phyloP scores from a whole-genome alignment of 2,797 vertebrate genomes.

The Dryobates pubescens region DNA sequence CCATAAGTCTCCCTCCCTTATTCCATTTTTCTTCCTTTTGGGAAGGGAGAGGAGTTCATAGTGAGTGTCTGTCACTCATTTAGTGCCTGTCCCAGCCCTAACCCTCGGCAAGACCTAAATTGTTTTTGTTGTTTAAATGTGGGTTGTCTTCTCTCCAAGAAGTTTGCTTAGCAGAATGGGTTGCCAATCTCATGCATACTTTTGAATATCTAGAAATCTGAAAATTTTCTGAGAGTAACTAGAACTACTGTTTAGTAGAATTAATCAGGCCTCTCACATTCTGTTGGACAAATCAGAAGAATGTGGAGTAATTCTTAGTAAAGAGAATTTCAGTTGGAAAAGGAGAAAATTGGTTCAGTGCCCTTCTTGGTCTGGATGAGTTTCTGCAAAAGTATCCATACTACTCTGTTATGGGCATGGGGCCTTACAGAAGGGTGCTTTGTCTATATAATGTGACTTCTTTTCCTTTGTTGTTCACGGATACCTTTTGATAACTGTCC shows the following conservation, averaged over 20 bases:
- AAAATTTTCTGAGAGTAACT: background rate
- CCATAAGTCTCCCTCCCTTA: too few species aligned
- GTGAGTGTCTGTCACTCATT: too few species aligned
- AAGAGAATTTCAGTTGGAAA: background rate
- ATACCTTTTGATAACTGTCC: background rate
- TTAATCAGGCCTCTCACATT: background rate
- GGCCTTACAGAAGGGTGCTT: background rate
- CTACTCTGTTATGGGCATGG: background rate
- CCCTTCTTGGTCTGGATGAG: background rate
- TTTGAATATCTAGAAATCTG: background rate
- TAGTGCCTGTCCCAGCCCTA: too few species aligned
- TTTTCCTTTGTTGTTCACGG: background rate
- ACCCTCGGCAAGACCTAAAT: background rate
- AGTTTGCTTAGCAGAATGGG: background rate
- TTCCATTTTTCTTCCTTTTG: too few species aligned
- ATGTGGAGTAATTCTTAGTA: background rate
- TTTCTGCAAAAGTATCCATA: background rate
- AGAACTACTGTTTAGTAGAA: background rate
- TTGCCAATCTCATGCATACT: background rate
- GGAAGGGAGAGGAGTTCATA: too few species aligned
- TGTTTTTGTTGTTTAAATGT: background rate
- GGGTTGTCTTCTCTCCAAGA: background rate
- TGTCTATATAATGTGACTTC: background rate
- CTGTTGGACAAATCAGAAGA: background rate
- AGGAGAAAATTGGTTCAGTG: background rate